Conservation (phyloP, 2,113 vertebrate species). For the Hippocampus zosterae region DNA sequence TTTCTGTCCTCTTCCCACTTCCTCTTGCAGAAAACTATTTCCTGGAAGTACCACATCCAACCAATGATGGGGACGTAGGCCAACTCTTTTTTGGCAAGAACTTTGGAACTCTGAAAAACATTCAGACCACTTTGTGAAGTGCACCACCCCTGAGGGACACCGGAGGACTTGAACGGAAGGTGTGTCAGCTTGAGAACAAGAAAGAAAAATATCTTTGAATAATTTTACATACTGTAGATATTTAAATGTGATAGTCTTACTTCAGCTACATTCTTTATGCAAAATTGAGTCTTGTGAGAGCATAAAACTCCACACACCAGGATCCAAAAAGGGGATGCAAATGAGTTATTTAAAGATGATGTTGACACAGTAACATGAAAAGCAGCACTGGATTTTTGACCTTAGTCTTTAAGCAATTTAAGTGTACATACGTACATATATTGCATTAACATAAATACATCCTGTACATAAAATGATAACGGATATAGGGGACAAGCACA, state of each 20-base stretch:
- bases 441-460: too few relatives aligned
- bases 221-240: too few relatives aligned
- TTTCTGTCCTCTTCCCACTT: conserved; percentile 92
- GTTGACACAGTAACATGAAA: too few relatives aligned
- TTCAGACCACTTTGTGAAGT: not conserved
- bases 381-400: too few relatives aligned
- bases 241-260: not conserved
- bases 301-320: too few relatives aligned
- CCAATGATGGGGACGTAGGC: conserved; percentile 90
- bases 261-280: not conserved
- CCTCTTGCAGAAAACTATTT: conserved; percentile 94
- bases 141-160: not conserved
- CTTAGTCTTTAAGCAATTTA: too few relatives aligned
- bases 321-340: too few relatives aligned
- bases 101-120: conserved; percentile 85
- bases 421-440: too few relatives aligned
- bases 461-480: too few relatives aligned
- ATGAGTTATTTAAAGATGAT: not conserved
- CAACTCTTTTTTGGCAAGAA: conserved; percentile 92
- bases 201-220: not conserved
- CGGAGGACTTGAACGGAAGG: not conserved
- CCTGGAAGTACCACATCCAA: conserved; percentile 99
- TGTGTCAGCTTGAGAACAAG: not conserved
- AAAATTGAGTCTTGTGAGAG: not conserved
- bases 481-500: too few relatives aligned